phyloP scores from a whole-genome alignment of 2,113 vertebrate species.

The Chionomys nivalis region DNA sequence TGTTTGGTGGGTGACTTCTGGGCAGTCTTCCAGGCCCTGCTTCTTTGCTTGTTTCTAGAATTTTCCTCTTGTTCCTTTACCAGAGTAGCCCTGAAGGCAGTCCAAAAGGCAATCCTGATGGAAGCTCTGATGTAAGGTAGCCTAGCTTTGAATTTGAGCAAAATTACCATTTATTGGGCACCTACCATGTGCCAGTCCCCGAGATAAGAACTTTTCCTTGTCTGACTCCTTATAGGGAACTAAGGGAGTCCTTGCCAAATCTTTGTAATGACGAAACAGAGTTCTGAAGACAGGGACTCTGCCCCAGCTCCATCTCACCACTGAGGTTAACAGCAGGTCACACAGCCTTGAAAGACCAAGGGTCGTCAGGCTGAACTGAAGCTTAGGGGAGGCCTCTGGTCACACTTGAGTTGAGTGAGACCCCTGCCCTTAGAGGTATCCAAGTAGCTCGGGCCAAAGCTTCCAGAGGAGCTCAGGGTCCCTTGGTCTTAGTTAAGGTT shows the following conservation, averaged over 20 bases:
- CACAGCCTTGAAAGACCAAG: background rate
- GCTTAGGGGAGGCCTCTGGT: background rate
- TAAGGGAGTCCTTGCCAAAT: too few species aligned
- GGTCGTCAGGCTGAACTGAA: background rate
- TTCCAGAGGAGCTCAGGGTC: background rate
- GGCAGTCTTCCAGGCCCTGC: background rate
- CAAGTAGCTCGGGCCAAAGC: background rate
- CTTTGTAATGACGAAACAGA: background rate
- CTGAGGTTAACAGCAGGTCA: background rate
- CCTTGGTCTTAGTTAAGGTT: background rate
- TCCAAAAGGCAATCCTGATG: background rate
- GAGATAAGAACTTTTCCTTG: background rate
- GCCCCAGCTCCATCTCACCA: background rate
- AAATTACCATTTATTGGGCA: background rate
- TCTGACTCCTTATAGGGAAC: background rate
- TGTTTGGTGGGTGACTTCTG: background rate
- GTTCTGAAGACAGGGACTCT: background rate
- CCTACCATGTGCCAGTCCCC: background rate
- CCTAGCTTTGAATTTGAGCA: background rate
- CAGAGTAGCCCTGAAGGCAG: background rate
- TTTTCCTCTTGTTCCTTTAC: background rate
- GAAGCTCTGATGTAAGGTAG: background rate
- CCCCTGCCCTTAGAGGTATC: background rate
- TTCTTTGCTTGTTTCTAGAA: background rate
- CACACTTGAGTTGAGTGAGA: background rate